Evolutionary conservation across 2,888 invertebrate species (phyloP).

Genomic region (Ptilodon capucinus): DNA sequence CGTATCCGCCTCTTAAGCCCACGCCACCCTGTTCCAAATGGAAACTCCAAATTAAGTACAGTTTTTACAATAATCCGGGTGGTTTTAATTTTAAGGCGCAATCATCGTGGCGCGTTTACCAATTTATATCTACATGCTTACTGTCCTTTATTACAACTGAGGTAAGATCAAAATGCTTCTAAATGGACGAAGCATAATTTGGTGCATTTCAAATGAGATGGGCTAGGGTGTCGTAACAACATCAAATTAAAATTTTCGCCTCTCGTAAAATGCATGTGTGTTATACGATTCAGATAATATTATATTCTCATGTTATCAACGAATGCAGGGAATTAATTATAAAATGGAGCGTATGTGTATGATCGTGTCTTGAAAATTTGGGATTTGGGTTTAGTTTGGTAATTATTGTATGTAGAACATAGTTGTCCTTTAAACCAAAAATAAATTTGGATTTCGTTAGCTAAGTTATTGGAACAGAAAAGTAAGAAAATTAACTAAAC

Average conservation of each 20-base stretch:
- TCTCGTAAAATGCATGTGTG: conserved; percentile 37
- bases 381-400: too few species aligned
- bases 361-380: not conserved
- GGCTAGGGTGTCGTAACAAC: conserved; percentile 39
- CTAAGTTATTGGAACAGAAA: too few species aligned
- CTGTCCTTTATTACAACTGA: not conserved
- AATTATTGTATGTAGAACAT: too few species aligned
- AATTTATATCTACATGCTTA: not conserved
- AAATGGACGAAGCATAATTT: not conserved
- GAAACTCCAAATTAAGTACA: conserved; percentile 31
- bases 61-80: conserved; percentile 40
- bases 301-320: not conserved
- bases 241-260: conserved; percentile 47
- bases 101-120: conserved; percentile 22
- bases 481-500: too few species aligned
- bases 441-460: too few species aligned
- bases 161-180: conserved; percentile 14
- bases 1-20: conserved; percentile 4
- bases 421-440: too few species aligned
- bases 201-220: conserved; percentile 38
- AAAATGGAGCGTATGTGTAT: not conserved
- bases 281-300: conserved; percentile 26
- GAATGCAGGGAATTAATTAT: not conserved
- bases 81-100: conserved; percentile 39
- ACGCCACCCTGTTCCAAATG: conserved; percentile 12